phyloP scores from a whole-genome alignment of 2,888 invertebrate genomes.

The Ophion ellenae region DNA sequence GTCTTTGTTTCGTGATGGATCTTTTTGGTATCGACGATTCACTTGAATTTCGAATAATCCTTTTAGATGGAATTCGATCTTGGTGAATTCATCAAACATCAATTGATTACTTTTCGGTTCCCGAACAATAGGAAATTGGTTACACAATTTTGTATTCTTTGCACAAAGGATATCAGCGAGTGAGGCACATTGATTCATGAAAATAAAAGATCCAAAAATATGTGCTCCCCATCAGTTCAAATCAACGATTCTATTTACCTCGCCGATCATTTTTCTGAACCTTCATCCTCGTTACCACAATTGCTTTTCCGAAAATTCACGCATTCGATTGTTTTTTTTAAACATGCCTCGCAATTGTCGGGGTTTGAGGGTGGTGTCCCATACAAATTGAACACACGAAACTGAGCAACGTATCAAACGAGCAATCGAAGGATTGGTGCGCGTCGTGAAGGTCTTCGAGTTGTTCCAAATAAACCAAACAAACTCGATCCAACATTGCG shows the following conservation, averaged over 20 bases:
- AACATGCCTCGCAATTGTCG: too few relatives aligned
- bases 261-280: background rate
- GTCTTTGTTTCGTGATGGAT: background rate
- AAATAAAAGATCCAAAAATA: too few relatives aligned
- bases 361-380: too few relatives aligned
- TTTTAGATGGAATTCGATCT: background rate
- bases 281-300: too few relatives aligned
- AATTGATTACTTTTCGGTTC: background rate
- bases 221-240: too few relatives aligned
- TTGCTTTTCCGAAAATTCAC: too few relatives aligned
- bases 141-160: too few relatives aligned
- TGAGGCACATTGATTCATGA: too few relatives aligned
- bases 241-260: background rate
- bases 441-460: background rate
- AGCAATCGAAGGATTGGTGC: conserved; percentile 11
- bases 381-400: too few relatives aligned
- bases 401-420: background rate
- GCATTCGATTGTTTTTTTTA: too few relatives aligned
- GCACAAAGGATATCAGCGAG: too few relatives aligned
- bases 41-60: background rate
- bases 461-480: conserved; percentile 1
- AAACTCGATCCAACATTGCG: conserved; percentile 20
- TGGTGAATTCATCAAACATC: background rate
- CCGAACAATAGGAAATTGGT: background rate
- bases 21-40: background rate